Percentiles rank a stretch among this genome's conserved stretches.
These are phyloP conservation scores for Cacatua alba DNA, from an alignment of 2,113 vertebrate genomes.

Conservation along the genomic window DNA sequence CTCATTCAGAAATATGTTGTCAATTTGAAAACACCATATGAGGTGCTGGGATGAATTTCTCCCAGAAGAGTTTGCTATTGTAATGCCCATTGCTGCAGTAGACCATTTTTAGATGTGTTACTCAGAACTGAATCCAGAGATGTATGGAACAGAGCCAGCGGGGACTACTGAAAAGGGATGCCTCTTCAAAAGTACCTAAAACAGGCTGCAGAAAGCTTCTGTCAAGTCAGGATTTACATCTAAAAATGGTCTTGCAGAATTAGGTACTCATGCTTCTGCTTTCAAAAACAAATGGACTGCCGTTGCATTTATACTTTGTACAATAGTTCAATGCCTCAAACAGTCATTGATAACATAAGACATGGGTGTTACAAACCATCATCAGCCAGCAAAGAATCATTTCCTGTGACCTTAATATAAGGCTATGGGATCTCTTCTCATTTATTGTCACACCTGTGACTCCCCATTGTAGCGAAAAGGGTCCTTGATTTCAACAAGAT, in stretches of 20 bases:
- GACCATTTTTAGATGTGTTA: conserved; percentile 15
- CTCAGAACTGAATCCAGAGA: background rate
- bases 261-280: background rate
- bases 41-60: background rate
- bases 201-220: background rate
- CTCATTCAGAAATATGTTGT: background rate
- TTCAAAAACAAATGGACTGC: background rate
- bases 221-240: background rate
- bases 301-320: background rate
- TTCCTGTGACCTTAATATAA: background rate
- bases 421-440: background rate
- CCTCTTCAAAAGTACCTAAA: background rate
- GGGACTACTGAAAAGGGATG: background rate
- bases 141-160: background rate
- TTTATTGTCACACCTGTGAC: background rate
- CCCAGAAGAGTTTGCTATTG: background rate
- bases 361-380: background rate
- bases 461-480: background rate
- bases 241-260: background rate
- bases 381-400: background rate
- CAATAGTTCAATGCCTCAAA: background rate
- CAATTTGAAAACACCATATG: background rate
- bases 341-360: background rate
- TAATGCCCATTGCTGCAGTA: background rate
- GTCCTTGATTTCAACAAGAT: background rate